phyloP scores from a whole-genome alignment of 2,888 invertebrate species.

The Philonicus albiceps region DNA sequence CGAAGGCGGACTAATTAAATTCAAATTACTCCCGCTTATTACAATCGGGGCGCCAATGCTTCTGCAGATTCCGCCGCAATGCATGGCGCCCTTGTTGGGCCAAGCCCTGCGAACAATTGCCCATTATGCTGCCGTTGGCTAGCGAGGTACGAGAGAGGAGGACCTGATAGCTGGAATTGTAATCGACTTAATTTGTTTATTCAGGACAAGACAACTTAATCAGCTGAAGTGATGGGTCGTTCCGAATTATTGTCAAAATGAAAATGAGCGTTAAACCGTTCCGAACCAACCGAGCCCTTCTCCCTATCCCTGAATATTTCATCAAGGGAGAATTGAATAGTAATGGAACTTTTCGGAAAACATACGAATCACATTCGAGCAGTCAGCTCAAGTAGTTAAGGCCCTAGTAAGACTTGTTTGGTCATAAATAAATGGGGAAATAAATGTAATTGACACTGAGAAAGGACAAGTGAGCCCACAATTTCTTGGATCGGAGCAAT shows the following conservation, averaged over 20 bases:
- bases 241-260: conserved; percentile 24
- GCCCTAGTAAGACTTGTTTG: neutral
- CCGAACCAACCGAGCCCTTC: neutral
- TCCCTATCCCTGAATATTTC: neutral
- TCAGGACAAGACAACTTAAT: conserved; percentile 33
- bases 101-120: neutral
- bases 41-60: neutral
- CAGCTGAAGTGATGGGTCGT: conserved; percentile 32
- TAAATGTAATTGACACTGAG: neutral
- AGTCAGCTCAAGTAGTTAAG: neutral
- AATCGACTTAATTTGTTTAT: conserved; percentile 31
- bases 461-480: neutral
- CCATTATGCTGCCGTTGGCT: neutral
- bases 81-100: neutral
- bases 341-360: neutral
- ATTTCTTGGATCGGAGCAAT: neutral
- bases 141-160: neutral
- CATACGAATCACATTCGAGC: neutral
- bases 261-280: conserved; percentile 31
- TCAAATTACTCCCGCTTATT: conserved; percentile 26
- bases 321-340: neutral
- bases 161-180: neutral
- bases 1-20: conserved; percentile 18
- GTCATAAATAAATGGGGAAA: neutral
- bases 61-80: neutral